Conservation (phyloP, 2,797 vertebrate genomes). For the Meda fulgida region DNA sequence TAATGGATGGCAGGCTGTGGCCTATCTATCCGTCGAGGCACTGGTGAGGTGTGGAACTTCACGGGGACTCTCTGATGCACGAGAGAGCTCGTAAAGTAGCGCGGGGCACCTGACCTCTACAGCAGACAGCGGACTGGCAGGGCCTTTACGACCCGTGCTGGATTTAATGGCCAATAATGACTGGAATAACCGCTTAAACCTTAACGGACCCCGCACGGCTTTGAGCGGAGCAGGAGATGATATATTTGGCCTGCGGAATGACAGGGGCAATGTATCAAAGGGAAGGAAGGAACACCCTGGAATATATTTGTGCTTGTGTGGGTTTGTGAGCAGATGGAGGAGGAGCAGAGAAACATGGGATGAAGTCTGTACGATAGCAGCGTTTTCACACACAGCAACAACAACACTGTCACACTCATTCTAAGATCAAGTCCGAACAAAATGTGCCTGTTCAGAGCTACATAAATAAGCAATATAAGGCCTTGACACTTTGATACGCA, state of each 20-base stretch:
- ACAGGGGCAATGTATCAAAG: conserved; percentile 78
- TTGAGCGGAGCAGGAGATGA: conserved; percentile 41
- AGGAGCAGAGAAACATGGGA: conserved; percentile 22
- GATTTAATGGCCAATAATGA: conserved; percentile 89
- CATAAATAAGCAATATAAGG: conserved; percentile 36
- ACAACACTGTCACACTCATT: conserved; percentile 18
- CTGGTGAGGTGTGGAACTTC: conserved; percentile 64
- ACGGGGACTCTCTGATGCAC: conserved; percentile 84
- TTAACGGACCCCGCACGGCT: conserved; percentile 70
- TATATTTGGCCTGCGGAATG: conserved; percentile 70
- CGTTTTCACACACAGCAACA: neutral
- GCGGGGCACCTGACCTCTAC: conserved; percentile 87
- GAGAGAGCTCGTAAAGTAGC: conserved; percentile 90
- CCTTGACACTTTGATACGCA: conserved; percentile 61
- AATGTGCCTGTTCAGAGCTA: conserved; percentile 37
- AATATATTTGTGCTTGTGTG: conserved; percentile 68
- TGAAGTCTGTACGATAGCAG: conserved; percentile 11
- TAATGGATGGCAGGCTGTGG: conserved; percentile 84
- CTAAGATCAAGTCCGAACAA: conserved; percentile 19
- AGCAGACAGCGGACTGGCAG: conserved; percentile 78
- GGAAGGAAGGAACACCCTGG: conserved; percentile 56
- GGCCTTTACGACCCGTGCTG: conserved; percentile 85
- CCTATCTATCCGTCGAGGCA: conserved; percentile 77
- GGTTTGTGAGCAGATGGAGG: conserved; percentile 60
- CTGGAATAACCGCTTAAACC: conserved; percentile 83